These are phyloP conservation scores for Dermochelys coriacea DNA, from an alignment of 2,797 vertebrate genomes.

Conservation along the genomic window DNA sequence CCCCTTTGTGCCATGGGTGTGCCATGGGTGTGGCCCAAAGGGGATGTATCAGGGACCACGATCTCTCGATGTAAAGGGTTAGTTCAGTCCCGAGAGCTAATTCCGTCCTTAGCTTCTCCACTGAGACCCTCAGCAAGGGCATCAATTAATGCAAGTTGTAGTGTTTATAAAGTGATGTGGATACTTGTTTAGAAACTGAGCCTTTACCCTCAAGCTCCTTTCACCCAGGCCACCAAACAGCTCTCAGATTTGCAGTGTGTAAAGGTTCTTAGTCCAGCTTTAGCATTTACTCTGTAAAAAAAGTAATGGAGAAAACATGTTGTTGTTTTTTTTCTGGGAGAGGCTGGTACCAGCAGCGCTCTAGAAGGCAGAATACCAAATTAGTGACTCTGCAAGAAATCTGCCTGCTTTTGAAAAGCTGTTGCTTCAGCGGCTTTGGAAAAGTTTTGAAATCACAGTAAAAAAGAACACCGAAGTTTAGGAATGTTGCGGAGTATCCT, in stretches of 20 bases:
- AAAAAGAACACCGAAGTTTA: slow-evolving; percentile 59
- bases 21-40: rapidly evolving
- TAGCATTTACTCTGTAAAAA: rapidly evolving
- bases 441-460: slow-evolving; percentile 25
- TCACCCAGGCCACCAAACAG: rapidly evolving
- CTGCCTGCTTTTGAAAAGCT: not conserved
- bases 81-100: not conserved
- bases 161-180: not conserved
- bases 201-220: rapidly evolving
- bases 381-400: not conserved
- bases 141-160: not conserved
- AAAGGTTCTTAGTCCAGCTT: not conserved
- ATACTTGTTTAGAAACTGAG: not conserved
- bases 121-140: not conserved
- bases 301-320: not conserved
- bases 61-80: not conserved
- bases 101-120: not conserved
- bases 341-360: not conserved
- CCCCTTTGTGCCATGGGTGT: rapidly evolving
- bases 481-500: not conserved
- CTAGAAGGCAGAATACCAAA: slow-evolving; percentile 24
- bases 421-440: not conserved
- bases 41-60: not conserved
- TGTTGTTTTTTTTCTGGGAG: not conserved
- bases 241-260: not conserved